phyloP scores from a whole-genome alignment of 2,113 vertebrate species.

The Benthochromis sp. region DNA sequence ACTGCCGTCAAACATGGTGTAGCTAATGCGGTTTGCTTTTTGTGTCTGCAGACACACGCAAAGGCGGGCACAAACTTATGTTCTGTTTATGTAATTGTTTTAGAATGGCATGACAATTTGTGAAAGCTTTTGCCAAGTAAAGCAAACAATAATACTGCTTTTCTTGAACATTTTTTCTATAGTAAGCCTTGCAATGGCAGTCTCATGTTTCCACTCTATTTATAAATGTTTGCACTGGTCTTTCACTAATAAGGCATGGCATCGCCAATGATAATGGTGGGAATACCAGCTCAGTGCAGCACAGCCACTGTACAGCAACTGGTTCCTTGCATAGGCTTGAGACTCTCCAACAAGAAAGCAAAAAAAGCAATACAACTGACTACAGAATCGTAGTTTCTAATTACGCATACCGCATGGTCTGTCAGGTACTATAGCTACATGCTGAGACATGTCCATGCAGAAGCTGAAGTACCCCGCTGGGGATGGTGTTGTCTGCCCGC shows the following conservation, averaged over 20 bases:
- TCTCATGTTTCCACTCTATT: slow-evolving; percentile 27
- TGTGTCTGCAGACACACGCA: neutral
- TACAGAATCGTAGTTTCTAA: neutral
- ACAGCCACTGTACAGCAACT: neutral
- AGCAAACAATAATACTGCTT: neutral
- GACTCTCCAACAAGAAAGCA: neutral
- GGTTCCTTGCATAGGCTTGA: neutral
- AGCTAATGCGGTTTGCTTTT: neutral
- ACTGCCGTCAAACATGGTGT: neutral
- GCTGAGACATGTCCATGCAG: slow-evolving; percentile 33
- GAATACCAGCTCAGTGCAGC: neutral
- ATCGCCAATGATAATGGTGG: neutral
- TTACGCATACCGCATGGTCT: neutral
- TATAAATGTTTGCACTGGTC: slow-evolving; percentile 21
- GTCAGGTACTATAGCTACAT: neutral
- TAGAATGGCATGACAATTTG: neutral
- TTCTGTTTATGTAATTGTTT: neutral
- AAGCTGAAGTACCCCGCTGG: slow-evolving; percentile 65
- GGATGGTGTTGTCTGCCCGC: slow-evolving; percentile 65
- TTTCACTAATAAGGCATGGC: slow-evolving; percentile 9
- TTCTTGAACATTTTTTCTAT: neutral
- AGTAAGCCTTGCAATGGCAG: neutral
- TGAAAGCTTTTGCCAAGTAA: neutral
- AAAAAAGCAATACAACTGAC: neutral
- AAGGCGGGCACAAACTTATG: neutral